These are phyloP conservation scores for Orussus abietinus DNA, from an alignment of 1,140 invertebrate species.

Conservation along the genomic window DNA sequence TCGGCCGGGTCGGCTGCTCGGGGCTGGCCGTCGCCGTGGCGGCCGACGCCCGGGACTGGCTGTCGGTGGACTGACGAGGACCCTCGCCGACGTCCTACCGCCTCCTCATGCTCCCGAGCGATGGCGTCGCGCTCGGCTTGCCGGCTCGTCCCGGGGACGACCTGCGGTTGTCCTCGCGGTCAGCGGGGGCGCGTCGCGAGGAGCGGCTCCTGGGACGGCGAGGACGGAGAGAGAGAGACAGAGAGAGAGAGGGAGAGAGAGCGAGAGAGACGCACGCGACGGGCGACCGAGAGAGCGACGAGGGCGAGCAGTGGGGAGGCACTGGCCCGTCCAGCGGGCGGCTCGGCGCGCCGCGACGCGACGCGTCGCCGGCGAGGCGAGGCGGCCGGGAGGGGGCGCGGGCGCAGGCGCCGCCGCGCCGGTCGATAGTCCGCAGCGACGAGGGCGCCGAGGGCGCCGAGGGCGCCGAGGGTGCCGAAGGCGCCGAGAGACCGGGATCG, in stretches of 20 bases:
- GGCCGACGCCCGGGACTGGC: too few relatives aligned
- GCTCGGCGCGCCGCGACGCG: conserved; percentile 43
- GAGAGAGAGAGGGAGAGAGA: conserved; percentile 6
- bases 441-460: conserved; percentile 17
- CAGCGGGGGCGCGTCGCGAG: too few relatives aligned
- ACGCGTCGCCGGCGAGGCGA: conserved; percentile 48
- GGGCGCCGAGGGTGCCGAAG: conserved; percentile 2
- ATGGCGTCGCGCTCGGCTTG: background rate
- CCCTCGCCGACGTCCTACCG: conserved; percentile 16
- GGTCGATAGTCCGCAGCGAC: conserved; percentile 51
- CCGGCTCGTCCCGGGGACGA: conserved; percentile 2
- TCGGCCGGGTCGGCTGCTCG: too few relatives aligned
- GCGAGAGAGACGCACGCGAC: background rate
- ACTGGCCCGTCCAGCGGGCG: conserved; percentile 37
- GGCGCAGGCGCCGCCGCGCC: conserved; percentile 36
- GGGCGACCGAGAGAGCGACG: background rate
- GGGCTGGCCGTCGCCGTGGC: too few relatives aligned
- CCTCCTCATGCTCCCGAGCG: conserved; percentile 11
- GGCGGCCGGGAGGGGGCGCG: conserved; percentile 34
- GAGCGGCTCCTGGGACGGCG: too few relatives aligned
- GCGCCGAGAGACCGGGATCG: conserved; percentile 7
- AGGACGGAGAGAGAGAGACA: conserved; percentile 2
- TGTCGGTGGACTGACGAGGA: conserved; percentile 13
- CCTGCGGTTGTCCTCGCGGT: background rate
- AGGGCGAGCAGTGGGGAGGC: conserved; percentile 30